Evolutionary conservation across 1,140 invertebrate genomes (phyloP), one percentile per base, ranked within the genome.

Genomic region (Eciton burchellii): DNA sequence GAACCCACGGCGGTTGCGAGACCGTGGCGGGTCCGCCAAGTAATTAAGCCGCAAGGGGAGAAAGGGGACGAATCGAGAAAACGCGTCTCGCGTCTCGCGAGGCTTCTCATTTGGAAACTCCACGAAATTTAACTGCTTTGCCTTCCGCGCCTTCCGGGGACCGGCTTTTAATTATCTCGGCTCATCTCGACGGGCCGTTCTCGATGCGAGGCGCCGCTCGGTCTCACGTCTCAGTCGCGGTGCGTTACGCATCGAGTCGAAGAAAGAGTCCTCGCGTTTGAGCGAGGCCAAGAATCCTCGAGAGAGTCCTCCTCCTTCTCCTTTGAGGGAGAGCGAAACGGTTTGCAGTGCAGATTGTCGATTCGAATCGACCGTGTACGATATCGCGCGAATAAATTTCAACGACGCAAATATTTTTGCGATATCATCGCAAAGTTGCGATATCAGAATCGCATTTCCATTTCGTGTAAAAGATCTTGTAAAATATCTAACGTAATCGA

Each of bases 101-200:
- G 41, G 21, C 41, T 45, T 19, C 35, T 6, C 35, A 6, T 35
- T 35, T 56, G 63, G 41, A 65, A 70, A 63, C 70, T 79, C 21
- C 35, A 14, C 63, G 21, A 79, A 79, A 70, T 79, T 79, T 68
- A 68, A 79, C 49, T 12, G 63, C 74, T 57, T 62, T 49, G 43
- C 74, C 73, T 76, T 65, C 60, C 73, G 60, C 73, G 60, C 65
- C 65, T 76, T 52, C 63, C n/a, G n/a, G n/a, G 35, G 8, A 63
- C 74, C 49, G 63, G 65, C 63, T 79, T 79, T 79, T 79, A 70
- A 79, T 79, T 79, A 68, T 35, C 49, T 24, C 63, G 52, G n/a
- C 21, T 35, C 35, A n/a, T n/a, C n/a, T n/a, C n/a, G n/a, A n/a
- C n/a, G n/a, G 16, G 24, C 35, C 63, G 52, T 70, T 79, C 63